These are phyloP conservation scores for Cebus imitator DNA, from an alignment of 2,113 vertebrate species.

Conservation along the genomic window DNA sequence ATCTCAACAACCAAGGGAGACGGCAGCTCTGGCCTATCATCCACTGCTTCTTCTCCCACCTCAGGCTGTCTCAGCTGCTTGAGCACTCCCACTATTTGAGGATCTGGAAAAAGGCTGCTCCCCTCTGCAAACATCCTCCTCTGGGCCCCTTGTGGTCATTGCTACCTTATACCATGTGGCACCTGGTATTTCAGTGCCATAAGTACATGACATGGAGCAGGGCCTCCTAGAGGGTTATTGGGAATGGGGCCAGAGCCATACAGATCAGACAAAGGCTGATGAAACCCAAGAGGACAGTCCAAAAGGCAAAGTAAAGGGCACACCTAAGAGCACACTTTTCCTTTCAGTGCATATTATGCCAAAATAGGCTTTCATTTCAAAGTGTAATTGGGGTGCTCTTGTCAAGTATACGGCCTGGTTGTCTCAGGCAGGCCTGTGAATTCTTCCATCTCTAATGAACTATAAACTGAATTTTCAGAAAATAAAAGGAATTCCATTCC, in stretches of 20 bases:
- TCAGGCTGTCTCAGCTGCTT: neutral
- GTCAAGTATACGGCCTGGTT: constrained; percentile 58
- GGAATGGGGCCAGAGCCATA: neutral
- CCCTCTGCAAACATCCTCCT: neutral
- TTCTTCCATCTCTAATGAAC: constrained; percentile 80
- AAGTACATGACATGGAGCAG: neutral
- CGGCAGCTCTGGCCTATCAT: neutral
- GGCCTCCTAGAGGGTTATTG: neutral
- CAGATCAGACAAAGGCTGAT: constrained; percentile 40
- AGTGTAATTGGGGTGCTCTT: constrained; percentile 79
- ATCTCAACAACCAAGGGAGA: neutral
- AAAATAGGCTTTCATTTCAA: constrained; percentile 83
- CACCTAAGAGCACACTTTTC: constrained; percentile 2
- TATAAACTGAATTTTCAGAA: constrained; percentile 81
- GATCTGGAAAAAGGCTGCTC: neutral
- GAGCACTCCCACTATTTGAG: neutral
- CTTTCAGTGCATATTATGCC: constrained; percentile 71
- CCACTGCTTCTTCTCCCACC: neutral
- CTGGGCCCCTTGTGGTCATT: neutral
- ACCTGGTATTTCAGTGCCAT: neutral
- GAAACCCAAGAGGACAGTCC: neutral
- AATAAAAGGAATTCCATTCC: constrained; percentile 74
- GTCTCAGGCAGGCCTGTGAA: constrained; percentile 73
- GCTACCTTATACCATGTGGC: neutral
- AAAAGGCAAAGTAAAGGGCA: constrained; percentile 28